Base-by-base conservation (phyloP, 2,797 vertebrate genomes). In the Tamandua tetradactyla region DNA sequence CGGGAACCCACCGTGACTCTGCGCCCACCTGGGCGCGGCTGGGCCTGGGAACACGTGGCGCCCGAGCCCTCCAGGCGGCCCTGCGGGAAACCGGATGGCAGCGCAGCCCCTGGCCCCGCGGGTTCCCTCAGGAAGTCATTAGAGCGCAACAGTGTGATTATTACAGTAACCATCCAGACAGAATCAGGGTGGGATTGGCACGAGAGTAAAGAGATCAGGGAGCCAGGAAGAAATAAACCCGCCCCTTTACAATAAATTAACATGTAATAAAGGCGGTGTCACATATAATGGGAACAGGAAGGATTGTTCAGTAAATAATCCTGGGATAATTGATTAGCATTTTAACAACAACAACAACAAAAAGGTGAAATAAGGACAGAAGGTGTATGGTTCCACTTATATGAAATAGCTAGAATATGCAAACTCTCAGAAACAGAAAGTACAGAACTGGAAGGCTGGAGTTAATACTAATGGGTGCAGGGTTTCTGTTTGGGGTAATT, bases 1-100 rank as follows among this genome's bases (percentile, higher is more conserved):
- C 17, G 42, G 84, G 94, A 95, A 93, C 87, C 94, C 78, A 20
- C 76, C 27, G 25, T 35, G 18, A 4, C 52, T 13, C 57, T 7
- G 37, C 4, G 6, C 30, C 55, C 96, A 96, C 89, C 97, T 96
- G 96, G 75, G 85, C 88, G 0, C 18, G 2, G 42, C 93, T 22
- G 66, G 1, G 86, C 93, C 91, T 96, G 97, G 96, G 97, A 95
- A 96, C 94, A 25, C 13, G 0, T 13, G 71, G 85, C 66, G 35
- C 47, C n/a, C 0, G 0, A 14, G 30, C 81, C 78, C 59, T 15
- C 71, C 93, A 87, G 68, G 80, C 74, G 0, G 5, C 72, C 40
- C 13, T 0, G 30, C 3, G 5, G 18, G 62, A 23, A 57, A 30
- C n/a, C 17, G 25, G 81, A 52, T 8, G 1, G 15, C 5, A 32